Evolutionary conservation across 2,113 vertebrate species (phyloP), one percentile per base, ranked within the genome.

Genomic region (Gobio gobio): DNA sequence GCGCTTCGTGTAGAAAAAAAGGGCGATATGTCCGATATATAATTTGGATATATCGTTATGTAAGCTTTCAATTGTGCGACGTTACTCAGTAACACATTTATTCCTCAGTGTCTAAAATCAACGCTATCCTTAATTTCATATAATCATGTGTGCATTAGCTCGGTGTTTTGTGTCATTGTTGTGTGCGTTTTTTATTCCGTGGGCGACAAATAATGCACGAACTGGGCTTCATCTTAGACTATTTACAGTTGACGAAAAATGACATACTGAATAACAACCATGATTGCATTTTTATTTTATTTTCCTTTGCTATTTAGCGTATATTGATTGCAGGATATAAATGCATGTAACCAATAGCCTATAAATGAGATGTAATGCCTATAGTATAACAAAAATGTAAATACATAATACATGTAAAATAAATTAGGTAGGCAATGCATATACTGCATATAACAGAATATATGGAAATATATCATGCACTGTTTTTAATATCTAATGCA

Each of bases 51-150:
- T 18, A 36, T 22, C 40, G 45, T 86, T 86, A 86, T 82, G 58
- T 76, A 86, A 82, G 58, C 22, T 18, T 43, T 61, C 58, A 77
- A 18, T 22, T n/a, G 51, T 80, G 68, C 84, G 24, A 58, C 68
- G 74, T 47, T 33, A n/a, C 45, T 22, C 51, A 36, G 33, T 33
- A 3, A 73, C 26, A 73, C 40, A 26, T 29, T 75, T 36, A 43
- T 33, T 66, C 6, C 63, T 6, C 9, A 63, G 59, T 47, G 40
- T 2, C 4, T 20, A 3, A 10, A 47, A 24, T 78, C 33, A 4
- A 16, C 24, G 24, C 22, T 8, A 3, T 22, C 18, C 18, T 22
- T 24, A 40, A 8, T 70, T 40, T 22, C 36, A 36, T 33, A 29
- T 33, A 36, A 33, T 33, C 1, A 56, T 76, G 24, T 51, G 40